Percentiles rank a stretch among this genome's conserved stretches.
phyloP scores from a whole-genome alignment of 2,888 invertebrate genomes.

The Cosmia trapezina region DNA sequence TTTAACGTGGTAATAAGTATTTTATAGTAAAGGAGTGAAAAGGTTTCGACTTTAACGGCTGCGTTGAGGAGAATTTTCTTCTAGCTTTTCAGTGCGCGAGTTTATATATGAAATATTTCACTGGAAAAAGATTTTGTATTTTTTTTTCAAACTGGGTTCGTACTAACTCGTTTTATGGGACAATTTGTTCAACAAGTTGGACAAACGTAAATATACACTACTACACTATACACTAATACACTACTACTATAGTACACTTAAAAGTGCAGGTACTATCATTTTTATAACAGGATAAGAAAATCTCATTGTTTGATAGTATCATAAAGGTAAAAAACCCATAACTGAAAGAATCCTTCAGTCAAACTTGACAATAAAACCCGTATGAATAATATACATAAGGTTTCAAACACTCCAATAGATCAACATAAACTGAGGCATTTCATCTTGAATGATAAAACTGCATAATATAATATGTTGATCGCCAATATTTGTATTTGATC shows the following conservation, averaged over 20 bases:
- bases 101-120: not conserved
- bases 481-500: slow-evolving; percentile 60
- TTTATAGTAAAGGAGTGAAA: slow-evolving; percentile 25
- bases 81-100: not conserved
- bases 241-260: not conserved
- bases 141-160: not conserved
- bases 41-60: slow-evolving; percentile 4
- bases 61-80: not conserved
- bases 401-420: slow-evolving; percentile 5
- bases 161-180: not conserved
- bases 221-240: not conserved
- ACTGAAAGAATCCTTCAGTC: not conserved
- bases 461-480: slow-evolving; percentile 41
- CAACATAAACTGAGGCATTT: slow-evolving; percentile 26
- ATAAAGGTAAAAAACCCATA: not conserved
- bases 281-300: not conserved
- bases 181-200: not conserved
- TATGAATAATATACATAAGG: slow-evolving; percentile 8
- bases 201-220: not conserved
- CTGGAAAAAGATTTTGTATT: not conserved
- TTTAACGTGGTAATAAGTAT: slow-evolving; percentile 27
- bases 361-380: slow-evolving; percentile 15
- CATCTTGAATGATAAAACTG: slow-evolving; percentile 31
- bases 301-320: not conserved
- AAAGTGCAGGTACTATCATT: not conserved